Conservation (phyloP, 2,888 invertebrate species). For the Xestia xanthographa region DNA sequence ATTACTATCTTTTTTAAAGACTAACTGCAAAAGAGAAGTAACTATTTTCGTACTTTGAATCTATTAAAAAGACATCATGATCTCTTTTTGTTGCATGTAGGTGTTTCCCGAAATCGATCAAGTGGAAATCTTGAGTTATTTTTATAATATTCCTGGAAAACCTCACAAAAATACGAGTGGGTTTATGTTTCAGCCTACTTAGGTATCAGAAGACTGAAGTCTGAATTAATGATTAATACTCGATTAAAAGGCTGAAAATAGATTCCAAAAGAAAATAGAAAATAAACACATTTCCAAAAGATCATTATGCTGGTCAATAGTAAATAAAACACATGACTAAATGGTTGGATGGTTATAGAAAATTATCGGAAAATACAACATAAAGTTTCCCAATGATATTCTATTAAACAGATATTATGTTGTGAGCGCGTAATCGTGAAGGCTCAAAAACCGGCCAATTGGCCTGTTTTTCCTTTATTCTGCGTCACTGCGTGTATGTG, state of each 20-base stretch:
- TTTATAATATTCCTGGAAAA: neutral
- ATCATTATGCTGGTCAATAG: neutral
- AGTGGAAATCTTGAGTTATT: neutral
- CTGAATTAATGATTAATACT: too few relatives aligned
- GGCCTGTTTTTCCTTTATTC: too few relatives aligned
- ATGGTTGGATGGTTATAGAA: neutral
- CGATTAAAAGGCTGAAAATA: slow-evolving; percentile 9
- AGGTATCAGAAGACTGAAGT: neutral
- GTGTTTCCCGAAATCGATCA: neutral
- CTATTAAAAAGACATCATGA: neutral
- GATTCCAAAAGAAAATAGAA: neutral
- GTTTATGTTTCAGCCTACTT: neutral
- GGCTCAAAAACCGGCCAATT: too few relatives aligned
- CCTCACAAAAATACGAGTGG: neutral
- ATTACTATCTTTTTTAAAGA: neutral
- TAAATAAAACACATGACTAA: neutral
- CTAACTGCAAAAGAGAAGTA: neutral
- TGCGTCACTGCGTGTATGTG: too few relatives aligned
- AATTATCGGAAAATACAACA: neutral
- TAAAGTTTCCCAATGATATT: too few relatives aligned
- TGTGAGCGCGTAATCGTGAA: too few relatives aligned
- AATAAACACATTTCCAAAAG: neutral
- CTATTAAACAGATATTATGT: too few relatives aligned
- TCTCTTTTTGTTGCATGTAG: neutral
- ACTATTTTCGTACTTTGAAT: neutral